Conservation (phyloP, 2,888 invertebrate species). For the Pseudococcus viburni region DNA sequence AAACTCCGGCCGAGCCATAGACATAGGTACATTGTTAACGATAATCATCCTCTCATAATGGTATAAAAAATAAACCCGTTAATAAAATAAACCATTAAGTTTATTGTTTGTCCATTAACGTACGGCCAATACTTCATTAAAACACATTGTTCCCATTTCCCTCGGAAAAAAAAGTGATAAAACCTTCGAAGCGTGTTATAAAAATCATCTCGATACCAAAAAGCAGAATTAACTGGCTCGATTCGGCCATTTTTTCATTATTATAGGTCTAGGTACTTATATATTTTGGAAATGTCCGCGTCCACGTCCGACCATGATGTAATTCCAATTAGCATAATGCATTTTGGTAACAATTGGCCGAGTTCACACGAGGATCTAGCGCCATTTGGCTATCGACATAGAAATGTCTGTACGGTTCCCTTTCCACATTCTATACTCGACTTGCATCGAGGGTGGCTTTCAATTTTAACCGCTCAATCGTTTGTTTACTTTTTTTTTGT, state of each 20-base stretch:
- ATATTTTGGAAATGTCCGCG: background rate
- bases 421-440: background rate
- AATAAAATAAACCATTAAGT: conserved; percentile 64
- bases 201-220: conserved; percentile 19
- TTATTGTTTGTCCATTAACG: conserved; percentile 63
- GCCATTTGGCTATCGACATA: conserved; percentile 6
- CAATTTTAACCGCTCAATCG: background rate
- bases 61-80: conserved; percentile 51
- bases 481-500: background rate
- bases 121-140: conserved; percentile 59
- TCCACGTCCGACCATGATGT: conserved; percentile 13
- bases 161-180: conserved; percentile 24
- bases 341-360: conserved; percentile 42
- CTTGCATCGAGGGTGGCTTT: background rate
- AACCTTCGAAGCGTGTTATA: conserved; percentile 54
- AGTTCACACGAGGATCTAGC: conserved; percentile 42
- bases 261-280: background rate
- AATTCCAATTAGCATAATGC: conserved; percentile 44
- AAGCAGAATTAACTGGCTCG: background rate
- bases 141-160: conserved; percentile 59
- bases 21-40: conserved; percentile 30
- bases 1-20: background rate
- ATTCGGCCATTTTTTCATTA: background rate
- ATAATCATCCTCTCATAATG: background rate
- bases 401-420: background rate